phyloP scores from a whole-genome alignment of 2,113 vertebrate species.

The Dolichallabes microphthalmus region DNA sequence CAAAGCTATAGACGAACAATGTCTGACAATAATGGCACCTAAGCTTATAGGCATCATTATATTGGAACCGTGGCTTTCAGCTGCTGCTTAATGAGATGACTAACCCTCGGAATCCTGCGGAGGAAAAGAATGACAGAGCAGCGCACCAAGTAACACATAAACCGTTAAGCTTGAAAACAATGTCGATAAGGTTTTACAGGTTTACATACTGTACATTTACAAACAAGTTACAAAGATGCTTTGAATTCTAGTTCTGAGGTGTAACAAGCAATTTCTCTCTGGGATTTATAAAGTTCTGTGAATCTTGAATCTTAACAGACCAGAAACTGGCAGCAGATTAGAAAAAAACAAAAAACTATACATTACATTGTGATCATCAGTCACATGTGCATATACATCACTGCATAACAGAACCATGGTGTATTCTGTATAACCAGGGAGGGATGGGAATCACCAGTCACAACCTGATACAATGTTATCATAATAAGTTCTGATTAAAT shows the following conservation, averaged over 20 bases:
- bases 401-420: too few species aligned
- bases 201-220: not conserved
- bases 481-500: too few species aligned
- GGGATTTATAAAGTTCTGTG: too few species aligned
- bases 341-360: not conserved
- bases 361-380: not conserved
- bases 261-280: not conserved
- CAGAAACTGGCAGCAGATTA: not conserved
- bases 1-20: not conserved
- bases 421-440: too few species aligned
- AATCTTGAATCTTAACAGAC: not conserved
- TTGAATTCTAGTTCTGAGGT: not conserved
- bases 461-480: too few species aligned
- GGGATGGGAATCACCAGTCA: too few species aligned
- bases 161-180: not conserved
- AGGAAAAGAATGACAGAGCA: not conserved
- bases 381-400: not conserved
- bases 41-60: not conserved
- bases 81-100: constrained; percentile 7
- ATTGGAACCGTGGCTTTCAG: not conserved
- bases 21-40: not conserved
- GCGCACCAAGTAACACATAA: not conserved
- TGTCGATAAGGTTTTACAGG: not conserved
- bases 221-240: not conserved
- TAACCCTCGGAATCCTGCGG: not conserved